Evolutionary conservation across 2,888 invertebrate genomes (phyloP).

Genomic region (Chloroclystis v-ata): DNA sequence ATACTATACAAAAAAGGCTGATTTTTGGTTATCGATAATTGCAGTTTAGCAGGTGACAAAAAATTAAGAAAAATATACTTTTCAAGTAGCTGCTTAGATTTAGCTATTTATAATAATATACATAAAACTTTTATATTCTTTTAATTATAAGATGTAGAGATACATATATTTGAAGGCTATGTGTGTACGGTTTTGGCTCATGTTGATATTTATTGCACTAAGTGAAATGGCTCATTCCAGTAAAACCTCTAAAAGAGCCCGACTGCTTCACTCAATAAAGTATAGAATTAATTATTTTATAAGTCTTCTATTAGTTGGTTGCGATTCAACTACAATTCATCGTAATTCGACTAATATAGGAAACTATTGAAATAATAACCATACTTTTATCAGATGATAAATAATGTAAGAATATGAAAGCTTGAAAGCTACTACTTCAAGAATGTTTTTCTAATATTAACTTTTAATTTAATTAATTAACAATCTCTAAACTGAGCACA

Average conservation of each 20-base stretch:
- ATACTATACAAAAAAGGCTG: conserved; percentile 19
- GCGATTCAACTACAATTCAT: no score
- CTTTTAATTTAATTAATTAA: background rate
- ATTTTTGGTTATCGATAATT: conserved; percentile 19
- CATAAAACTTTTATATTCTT: conserved; percentile 12
- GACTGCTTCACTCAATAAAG: no score
- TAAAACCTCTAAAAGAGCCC: no score
- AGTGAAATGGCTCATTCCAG: no score
- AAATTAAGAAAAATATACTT: conserved; percentile 10
- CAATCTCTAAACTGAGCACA: conserved; percentile 2
- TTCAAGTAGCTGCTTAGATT: conserved; percentile 7
- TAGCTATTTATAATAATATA: conserved; percentile 6
- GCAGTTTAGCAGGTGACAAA: conserved; percentile 4
- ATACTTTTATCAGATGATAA: no score
- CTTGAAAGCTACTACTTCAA: no score
- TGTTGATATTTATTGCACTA: conserved; percentile 13
- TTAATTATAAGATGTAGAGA: conserved; percentile 8
- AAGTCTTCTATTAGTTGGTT: no score
- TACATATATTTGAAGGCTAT: conserved; percentile 25
- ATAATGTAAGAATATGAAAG: background rate
- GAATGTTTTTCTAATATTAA: background rate
- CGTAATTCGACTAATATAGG: no score
- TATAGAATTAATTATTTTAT: no score
- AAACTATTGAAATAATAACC: no score
- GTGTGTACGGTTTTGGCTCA: conserved; percentile 13